Conservation (phyloP, 1,140 invertebrate genomes). For the Trichoplusia ni region DNA sequence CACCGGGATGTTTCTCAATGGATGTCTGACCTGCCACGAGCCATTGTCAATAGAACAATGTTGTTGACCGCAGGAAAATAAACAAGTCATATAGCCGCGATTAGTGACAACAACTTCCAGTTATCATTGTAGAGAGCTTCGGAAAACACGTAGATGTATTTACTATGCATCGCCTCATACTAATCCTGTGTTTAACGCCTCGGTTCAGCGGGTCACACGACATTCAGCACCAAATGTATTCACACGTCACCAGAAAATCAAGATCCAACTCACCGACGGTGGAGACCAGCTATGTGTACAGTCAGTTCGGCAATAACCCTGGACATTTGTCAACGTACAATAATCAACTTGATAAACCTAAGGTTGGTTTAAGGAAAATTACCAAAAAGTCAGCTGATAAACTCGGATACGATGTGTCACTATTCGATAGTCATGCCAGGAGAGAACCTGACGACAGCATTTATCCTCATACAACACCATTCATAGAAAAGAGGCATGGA, state of each 20-base stretch:
- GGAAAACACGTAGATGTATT: conserved; percentile 40
- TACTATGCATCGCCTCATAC: conserved; percentile 45
- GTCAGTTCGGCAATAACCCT: conserved; percentile 39
- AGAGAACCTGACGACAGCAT: background rate
- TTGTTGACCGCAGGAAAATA: conserved; percentile 48
- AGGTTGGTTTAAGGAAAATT: background rate
- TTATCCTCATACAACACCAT: background rate
- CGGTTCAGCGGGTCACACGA: conserved; percentile 44
- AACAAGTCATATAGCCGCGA: conserved; percentile 66
- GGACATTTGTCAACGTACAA: background rate
- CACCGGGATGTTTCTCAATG: conserved; percentile 61
- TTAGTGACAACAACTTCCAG: conserved; percentile 54
- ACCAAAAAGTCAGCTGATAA: background rate
- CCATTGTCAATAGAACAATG: conserved; percentile 68
- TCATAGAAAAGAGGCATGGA: conserved; percentile 2
- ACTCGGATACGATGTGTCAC: background rate
- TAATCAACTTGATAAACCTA: background rate
- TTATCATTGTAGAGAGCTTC: conserved; percentile 35
- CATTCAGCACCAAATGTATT: conserved; percentile 14
- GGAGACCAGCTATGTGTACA: conserved; percentile 46
- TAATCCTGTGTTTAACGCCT: conserved; percentile 47
- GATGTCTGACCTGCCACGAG: conserved; percentile 33
- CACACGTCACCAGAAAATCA: conserved; percentile 39
- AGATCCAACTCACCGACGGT: conserved; percentile 47
- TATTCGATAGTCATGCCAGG: too few relatives aligned